A percentile compares a stretch with the other conserved stretches of the same genome.
phyloP scores from a whole-genome alignment of 1,140 invertebrate species.

The Aphaenogaster floridana region DNA sequence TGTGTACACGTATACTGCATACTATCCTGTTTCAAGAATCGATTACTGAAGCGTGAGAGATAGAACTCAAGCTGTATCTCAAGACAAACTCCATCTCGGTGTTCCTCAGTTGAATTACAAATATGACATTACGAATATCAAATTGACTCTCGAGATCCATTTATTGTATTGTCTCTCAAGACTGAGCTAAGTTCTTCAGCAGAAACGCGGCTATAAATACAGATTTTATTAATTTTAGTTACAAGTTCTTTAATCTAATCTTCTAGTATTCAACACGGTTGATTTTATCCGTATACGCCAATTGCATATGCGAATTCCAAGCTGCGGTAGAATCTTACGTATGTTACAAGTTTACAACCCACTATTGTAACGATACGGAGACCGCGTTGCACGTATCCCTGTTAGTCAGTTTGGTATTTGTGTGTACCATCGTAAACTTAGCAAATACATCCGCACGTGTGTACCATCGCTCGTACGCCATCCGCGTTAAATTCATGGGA shows the following conservation, averaged over 20 bases:
- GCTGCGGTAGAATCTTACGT: constrained; percentile 3
- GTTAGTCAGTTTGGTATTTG: constrained; percentile 35
- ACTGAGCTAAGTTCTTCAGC: neutral
- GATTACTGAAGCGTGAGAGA: constrained; percentile 5
- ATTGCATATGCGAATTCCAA: neutral
- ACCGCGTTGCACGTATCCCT: constrained; percentile 5
- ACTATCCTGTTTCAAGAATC: neutral
- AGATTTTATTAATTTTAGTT: constrained; percentile 14
- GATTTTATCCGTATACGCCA: neutral
- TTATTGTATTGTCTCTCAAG: neutral
- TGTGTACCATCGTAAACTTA: constrained; percentile 29
- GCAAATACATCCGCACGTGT: constrained; percentile 13
- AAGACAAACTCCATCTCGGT: neutral
- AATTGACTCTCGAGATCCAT: constrained; percentile 10
- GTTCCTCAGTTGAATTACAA: constrained; percentile 13
- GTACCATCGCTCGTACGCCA: neutral
- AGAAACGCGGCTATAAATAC: neutral
- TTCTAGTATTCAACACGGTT: neutral
- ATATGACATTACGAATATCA: constrained; percentile 20
- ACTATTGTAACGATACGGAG: constrained; percentile 21
- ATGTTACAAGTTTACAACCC: constrained; percentile 16
- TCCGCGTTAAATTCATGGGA: constrained; percentile 20
- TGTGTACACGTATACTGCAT: neutral
- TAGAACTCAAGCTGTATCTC: neutral
- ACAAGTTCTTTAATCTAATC: neutral